Evolutionary conservation across 2,888 invertebrate species (phyloP).

Genomic region (Cantharis flavilabris): DNA sequence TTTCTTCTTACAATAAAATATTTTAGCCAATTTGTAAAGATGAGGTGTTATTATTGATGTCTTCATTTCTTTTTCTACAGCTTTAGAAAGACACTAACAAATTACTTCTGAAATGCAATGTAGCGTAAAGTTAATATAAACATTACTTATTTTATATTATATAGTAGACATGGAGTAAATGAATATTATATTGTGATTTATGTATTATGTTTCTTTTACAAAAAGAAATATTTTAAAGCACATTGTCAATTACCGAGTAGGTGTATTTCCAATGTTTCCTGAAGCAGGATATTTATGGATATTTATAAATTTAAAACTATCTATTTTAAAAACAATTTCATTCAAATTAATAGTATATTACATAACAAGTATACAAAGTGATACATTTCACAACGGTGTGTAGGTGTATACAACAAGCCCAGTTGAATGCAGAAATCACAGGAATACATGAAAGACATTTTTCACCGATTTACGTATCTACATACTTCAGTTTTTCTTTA

Average conservation of each 20-base stretch:
- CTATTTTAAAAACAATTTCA: too few species aligned
- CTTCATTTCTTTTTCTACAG: conserved; percentile 31
- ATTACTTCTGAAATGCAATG: conserved; percentile 25
- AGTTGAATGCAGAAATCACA: too few species aligned
- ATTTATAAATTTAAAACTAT: background rate
- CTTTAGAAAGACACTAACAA: conserved; percentile 20
- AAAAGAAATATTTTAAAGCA: background rate
- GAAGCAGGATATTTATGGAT: too few species aligned
- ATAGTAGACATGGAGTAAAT: background rate
- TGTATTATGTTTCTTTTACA: background rate
- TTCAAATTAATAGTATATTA: too few species aligned
- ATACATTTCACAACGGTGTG: too few species aligned
- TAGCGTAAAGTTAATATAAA: conserved; percentile 19
- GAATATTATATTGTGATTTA: conserved; percentile 14
- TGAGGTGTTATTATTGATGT: conserved; percentile 35
- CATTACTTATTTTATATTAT: conserved; percentile 6
- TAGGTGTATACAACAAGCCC: too few species aligned
- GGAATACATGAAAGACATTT: too few species aligned
- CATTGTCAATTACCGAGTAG: background rate
- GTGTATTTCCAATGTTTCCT: background rate
- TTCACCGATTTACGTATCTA: too few species aligned
- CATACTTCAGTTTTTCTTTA: too few species aligned
- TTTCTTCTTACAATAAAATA: conserved; percentile 30
- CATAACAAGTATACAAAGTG: too few species aligned
- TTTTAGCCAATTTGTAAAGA: conserved; percentile 26